A percentile compares a stretch with the other conserved stretches of the same genome.
These are phyloP conservation scores for Diabrotica undecimpunctata DNA, from an alignment of 1,140 invertebrate species.

Conservation along the genomic window DNA sequence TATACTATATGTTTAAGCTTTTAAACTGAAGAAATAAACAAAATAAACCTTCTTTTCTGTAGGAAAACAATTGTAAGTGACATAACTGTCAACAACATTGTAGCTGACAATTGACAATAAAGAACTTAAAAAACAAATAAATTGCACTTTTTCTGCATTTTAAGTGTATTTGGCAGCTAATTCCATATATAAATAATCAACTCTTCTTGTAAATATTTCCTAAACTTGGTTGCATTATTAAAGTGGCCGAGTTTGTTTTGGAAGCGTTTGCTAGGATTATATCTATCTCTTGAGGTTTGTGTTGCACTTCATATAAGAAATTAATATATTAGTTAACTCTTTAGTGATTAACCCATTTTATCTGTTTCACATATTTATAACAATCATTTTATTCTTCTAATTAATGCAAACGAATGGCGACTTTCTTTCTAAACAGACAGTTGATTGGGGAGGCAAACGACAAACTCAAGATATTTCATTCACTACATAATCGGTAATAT, in stretches of 20 bases:
- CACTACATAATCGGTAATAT: slow-evolving; percentile 33
- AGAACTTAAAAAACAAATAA: slow-evolving; percentile 29
- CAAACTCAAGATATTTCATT: slow-evolving; percentile 47
- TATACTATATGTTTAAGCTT: slow-evolving; percentile 9
- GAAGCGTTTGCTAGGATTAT: slow-evolving; percentile 36
- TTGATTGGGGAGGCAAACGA: slow-evolving; percentile 46
- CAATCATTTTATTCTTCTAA: slow-evolving; percentile 37
- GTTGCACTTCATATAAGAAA: not conserved
- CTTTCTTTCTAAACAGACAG: slow-evolving; percentile 47
- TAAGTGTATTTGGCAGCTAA: slow-evolving; percentile 20
- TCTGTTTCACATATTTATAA: slow-evolving; percentile 25
- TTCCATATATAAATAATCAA: slow-evolving; percentile 13
- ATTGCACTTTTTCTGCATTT: slow-evolving; percentile 24
- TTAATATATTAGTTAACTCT: not conserved
- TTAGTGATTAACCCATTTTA: slow-evolving; percentile 5
- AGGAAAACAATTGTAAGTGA: slow-evolving; percentile 40
- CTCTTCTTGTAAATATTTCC: slow-evolving; percentile 29
- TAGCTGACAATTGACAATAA: slow-evolving; percentile 42
- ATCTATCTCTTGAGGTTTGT: slow-evolving; percentile 20
- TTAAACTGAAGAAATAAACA: slow-evolving; percentile 30
- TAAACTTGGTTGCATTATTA: slow-evolving; percentile 36
- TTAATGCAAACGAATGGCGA: slow-evolving; percentile 46
- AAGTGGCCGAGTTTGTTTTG: slow-evolving; percentile 39
- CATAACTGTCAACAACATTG: slow-evolving; percentile 46
- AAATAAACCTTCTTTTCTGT: slow-evolving; percentile 38